Conservation (phyloP, 92 coral and sea anemone species). For the Metridium senile region DNA sequence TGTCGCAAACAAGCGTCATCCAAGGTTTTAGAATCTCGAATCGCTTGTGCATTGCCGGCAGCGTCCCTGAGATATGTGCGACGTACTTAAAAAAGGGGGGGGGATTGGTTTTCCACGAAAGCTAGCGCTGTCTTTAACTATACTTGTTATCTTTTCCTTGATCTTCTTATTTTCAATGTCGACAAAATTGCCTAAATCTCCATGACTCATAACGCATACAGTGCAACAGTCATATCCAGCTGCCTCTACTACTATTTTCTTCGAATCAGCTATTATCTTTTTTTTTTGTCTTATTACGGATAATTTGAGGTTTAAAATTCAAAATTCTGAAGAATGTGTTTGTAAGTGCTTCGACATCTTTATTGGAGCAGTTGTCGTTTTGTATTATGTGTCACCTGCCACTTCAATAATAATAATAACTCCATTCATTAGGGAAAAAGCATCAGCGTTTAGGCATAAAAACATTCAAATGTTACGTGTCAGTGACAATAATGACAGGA, state of each 20-base stretch:
- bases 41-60: too few species aligned
- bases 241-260: not conserved
- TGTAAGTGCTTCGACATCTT: constrained; percentile 6
- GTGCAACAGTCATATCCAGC: constrained; percentile 2
- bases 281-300: not conserved
- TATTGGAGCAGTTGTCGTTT: constrained; percentile 11
- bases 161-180: not conserved
- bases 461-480: not conserved
- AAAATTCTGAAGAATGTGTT: not conserved
- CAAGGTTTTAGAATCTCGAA: too few species aligned
- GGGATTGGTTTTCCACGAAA: constrained; percentile 39
- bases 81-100: constrained; percentile 45
- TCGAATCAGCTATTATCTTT: not conserved
- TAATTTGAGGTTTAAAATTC: not conserved
- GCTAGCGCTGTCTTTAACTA: not conserved
- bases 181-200: not conserved
- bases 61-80: constrained; percentile 9
- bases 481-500: too few species aligned
- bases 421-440: not conserved
- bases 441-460: not conserved
- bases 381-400: not conserved
- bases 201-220: constrained; percentile 27
- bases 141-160: not conserved
- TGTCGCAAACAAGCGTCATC: too few species aligned
- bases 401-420: not conserved